A percentile compares a stretch with the other conserved stretches of the same genome.
These are phyloP conservation scores for Lobophora halterata DNA, from an alignment of 2,888 invertebrate genomes.

Conservation along the genomic window DNA sequence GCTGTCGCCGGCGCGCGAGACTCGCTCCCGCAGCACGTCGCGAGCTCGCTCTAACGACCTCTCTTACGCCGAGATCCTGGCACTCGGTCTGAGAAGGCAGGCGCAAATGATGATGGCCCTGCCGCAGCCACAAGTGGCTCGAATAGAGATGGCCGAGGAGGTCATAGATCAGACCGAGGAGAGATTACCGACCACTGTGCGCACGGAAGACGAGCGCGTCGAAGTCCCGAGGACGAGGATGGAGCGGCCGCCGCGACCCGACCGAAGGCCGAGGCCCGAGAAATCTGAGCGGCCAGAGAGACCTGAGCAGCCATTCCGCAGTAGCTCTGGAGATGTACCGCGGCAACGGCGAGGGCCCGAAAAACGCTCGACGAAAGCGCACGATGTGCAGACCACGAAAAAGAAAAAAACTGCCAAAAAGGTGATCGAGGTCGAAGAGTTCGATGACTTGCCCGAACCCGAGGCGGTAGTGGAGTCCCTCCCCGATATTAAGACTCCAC, in stretches of 20 bases:
- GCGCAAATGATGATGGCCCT: constrained; percentile 46
- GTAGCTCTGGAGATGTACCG: constrained; percentile 66
- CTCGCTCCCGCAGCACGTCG: constrained; percentile 51
- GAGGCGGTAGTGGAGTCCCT: constrained; percentile 19
- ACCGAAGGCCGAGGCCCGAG: constrained; percentile 43
- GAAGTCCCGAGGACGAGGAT: constrained; percentile 1
- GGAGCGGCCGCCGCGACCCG: constrained; percentile 32
- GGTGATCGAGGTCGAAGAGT: constrained; percentile 68
- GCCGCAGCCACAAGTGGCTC: constrained; percentile 65
- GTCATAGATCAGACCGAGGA: constrained; percentile 56
- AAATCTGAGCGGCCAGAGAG: constrained; percentile 43
- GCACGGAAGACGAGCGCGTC: constrained; percentile 38
- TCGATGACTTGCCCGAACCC: constrained; percentile 52
- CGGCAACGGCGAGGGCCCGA: constrained; percentile 63
- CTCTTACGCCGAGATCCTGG: constrained; percentile 87
- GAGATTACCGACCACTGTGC: constrained; percentile 41
- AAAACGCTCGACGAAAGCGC: constrained; percentile 59
- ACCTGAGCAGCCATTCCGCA: constrained; percentile 44
- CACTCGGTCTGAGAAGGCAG: constrained; percentile 81
- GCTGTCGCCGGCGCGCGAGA: constrained; percentile 37
- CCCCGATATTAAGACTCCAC: constrained; percentile 6
- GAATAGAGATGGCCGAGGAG: constrained; percentile 63
- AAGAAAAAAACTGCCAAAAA: constrained; percentile 64
- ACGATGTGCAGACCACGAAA: constrained; percentile 56
- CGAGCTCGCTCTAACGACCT: constrained; percentile 79